phyloP scores from a whole-genome alignment of 2,113 vertebrate species.

The Neolamprologus toae region DNA sequence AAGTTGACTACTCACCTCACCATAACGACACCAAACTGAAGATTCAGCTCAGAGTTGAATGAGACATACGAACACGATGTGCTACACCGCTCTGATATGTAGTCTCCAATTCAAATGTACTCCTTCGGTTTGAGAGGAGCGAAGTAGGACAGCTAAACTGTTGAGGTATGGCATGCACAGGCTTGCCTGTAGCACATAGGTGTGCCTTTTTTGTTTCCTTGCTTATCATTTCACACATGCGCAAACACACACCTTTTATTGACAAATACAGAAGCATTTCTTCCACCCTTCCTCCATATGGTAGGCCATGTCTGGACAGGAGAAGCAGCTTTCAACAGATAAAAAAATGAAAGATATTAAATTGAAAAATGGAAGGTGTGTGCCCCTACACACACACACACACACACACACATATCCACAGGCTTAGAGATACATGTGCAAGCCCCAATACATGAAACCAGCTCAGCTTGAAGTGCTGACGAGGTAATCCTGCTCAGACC shows the following conservation, averaged over 20 bases:
- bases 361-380: constrained; percentile 62
- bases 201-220: constrained; percentile 4
- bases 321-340: constrained; percentile 36
- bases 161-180: background rate
- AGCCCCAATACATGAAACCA: background rate
- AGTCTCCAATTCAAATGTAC: background rate
- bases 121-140: background rate
- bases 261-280: background rate
- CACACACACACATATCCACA: background rate
- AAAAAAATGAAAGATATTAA: constrained; percentile 45
- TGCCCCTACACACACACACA: background rate
- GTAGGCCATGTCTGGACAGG: constrained; percentile 28
- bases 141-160: background rate
- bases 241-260: background rate
- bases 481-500: constrained; percentile 53
- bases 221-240: background rate
- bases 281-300: constrained; percentile 7
- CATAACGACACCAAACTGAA: background rate
- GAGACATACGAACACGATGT: background rate
- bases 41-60: background rate
- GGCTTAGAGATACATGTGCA: constrained; percentile 2
- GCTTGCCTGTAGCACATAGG: constrained; percentile 13
- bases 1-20: background rate
- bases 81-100: background rate
- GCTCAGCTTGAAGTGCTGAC: constrained; percentile 57